Evolutionary conservation across 2,888 invertebrate species (phyloP), one percentile per base, ranked within the genome.

Genomic region (Achlya flavicornis): DNA sequence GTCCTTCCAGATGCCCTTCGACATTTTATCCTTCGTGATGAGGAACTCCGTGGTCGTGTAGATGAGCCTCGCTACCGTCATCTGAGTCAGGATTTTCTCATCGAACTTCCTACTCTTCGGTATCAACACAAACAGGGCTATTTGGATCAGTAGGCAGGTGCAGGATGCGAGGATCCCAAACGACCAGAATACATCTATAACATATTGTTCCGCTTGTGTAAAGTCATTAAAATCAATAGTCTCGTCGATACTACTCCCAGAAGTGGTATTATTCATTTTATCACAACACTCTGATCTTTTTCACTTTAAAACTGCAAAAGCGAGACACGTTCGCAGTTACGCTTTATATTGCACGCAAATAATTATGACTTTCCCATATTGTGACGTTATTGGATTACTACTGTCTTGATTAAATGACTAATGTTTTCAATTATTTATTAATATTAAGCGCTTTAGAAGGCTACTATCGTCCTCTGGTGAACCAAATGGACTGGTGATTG

Each of bases 21-120:
- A 26, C 10, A 53, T 7, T 41, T 0, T 0, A 6, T 41, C 12
- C 12, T 63, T 2, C 61, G 38, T 12, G 60, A 16, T 64, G 12
- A 66, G 61, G 43, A 62, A 66, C 32, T 69, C 69, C 1, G 63
- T 7, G 3, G 62, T 33, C 12, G 64, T 66, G 26, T 70, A 63
- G 26, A 59, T 16, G 2, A 70, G 61, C 59, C 68, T 66, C 46
- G 70, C 68, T 8, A 68, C 11, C 0, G 70, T 63, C 10, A 70
- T 35, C 16, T 66, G 66, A 14, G 62, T 68, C 8, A 70, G 48
- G 14, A 66, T 68, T 26, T 66, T 68, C 63, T 70, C 68, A 12
- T 66, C 66, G 26, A 61, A 61, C 32, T 66, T 70, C 59, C 68
- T 64, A n/a, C 64, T 58, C 10, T 65, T 43, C 3, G 68, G 64